Percentiles rank a stretch among this genome's conserved stretches.
phyloP scores from a whole-genome alignment of 1,140 invertebrate genomes.

The Polyergus mexicanus region DNA sequence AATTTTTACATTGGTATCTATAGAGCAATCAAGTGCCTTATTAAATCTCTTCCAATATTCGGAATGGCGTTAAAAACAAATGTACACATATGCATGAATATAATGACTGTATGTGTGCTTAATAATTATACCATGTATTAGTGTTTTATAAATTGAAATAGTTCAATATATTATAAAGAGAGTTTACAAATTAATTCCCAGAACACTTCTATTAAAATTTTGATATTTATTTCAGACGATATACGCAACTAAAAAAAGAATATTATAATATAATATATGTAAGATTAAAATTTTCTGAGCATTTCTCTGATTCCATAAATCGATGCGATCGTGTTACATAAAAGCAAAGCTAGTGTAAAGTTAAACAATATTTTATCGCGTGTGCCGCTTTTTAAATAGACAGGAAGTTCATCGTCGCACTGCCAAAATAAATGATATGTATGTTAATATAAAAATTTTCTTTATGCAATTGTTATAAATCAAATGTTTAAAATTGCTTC shows the following conservation, averaged over 20 bases:
- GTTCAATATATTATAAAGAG: constrained; percentile 56
- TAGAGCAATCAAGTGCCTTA: constrained; percentile 77
- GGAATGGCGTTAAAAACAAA: constrained; percentile 33
- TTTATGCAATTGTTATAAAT: neutral
- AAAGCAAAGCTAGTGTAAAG: constrained; percentile 80
- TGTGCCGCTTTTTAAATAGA: constrained; percentile 88
- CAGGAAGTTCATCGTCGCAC: constrained; percentile 87
- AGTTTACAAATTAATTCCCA: constrained; percentile 33
- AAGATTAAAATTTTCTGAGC: constrained; percentile 13
- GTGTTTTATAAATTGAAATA: constrained; percentile 78
- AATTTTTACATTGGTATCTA: constrained; percentile 66
- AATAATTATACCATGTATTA: constrained; percentile 73
- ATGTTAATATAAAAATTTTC: constrained; percentile 14
- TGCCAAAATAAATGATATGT: constrained; percentile 77
- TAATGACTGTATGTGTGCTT: constrained; percentile 29
- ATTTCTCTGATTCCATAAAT: neutral
- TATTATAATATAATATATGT: neutral
- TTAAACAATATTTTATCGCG: constrained; percentile 87
- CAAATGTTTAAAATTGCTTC: neutral
- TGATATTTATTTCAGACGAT: neutral
- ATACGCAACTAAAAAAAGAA: neutral
- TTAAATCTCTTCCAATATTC: constrained; percentile 68
- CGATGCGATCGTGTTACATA: neutral
- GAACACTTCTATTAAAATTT: too few species aligned
- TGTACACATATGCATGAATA: constrained; percentile 51